phyloP scores from a whole-genome alignment of 2,113 vertebrate species.

The Osmerus mordax region DNA sequence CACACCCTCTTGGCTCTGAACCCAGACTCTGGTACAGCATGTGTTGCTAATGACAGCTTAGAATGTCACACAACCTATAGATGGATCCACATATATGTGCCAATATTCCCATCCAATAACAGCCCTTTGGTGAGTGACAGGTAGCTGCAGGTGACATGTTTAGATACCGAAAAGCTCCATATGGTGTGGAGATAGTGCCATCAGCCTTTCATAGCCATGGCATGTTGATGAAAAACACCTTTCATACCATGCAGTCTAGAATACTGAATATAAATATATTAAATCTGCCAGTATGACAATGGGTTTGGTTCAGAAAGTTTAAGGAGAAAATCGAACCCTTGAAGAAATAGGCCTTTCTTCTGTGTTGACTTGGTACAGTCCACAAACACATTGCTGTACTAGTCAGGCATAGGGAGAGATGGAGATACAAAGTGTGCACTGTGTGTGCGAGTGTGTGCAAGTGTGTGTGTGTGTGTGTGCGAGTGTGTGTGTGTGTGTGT shows the following conservation, averaged over 20 bases:
- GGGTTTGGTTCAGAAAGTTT: too few relatives aligned
- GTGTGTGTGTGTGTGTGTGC: too few relatives aligned
- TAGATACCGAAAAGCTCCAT: background rate
- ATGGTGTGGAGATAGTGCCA: slow-evolving; percentile 1
- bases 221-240: too few relatives aligned
- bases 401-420: background rate
- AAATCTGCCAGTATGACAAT: too few relatives aligned
- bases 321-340: too few relatives aligned
- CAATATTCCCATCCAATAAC: slow-evolving; percentile 9
- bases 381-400: too few relatives aligned
- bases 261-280: too few relatives aligned
- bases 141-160: background rate
- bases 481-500: background rate
- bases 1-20: slow-evolving; percentile 11
- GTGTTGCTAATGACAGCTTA: background rate
- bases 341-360: too few relatives aligned
- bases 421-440: background rate
- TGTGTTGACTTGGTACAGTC: too few relatives aligned
- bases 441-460: too few relatives aligned
- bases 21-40: background rate
- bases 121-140: background rate
- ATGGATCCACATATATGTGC: background rate
- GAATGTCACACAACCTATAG: background rate
- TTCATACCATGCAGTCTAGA: too few relatives aligned
- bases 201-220: too few relatives aligned